Base-by-base conservation (phyloP, 1,140 invertebrate species). In the Zaprionus capensis region DNA sequence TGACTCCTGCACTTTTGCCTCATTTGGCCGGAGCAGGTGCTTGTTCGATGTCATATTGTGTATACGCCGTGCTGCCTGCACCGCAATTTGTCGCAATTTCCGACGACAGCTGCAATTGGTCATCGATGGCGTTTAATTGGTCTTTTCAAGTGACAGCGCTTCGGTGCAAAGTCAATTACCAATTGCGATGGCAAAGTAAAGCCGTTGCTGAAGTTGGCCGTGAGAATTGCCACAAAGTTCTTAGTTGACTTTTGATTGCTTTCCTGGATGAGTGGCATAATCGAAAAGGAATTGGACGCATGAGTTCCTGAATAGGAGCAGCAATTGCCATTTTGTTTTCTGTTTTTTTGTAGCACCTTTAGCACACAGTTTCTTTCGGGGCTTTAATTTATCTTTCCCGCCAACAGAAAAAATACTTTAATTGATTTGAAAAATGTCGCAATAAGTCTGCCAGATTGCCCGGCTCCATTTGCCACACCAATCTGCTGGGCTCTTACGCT, bases 101-200 rank as follows among this genome's bases (percentile, higher is more conserved):
- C 62, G 59, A 31, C 75, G 78, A 79, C 81, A 68, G 76, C 80
- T 83, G 82, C 82, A 86, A 86, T 86, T 86, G 80, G 83, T 88
- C 66, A 78, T 76, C 84, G 84, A 78, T 76, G 78, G 81, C 81
- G 84, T 81, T 88, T 88, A 88, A 88, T 90, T 88, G 85, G 74
- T 79, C 63, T 31, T 46, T 66, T 58, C 80, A 86, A 86, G 83
- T 82, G 83, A 49, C 82, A 83, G 53, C 69, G 63, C 69, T 76
- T 64, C 55, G 63, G 65, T 7, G 41, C 74, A 78, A 87, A 87
- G 84, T 88, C 84, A 87, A 88, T 88, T 88, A 88, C 81, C 67
- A 51, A 46, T 17, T 70, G 82, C 80, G 69, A 84, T 76, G 49
- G 20, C 20, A 68, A 46, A 53, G 46, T 20, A 75, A 80, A 80